Conservation (phyloP, 2,888 invertebrate genomes). For the Eupithecia vulgata region DNA sequence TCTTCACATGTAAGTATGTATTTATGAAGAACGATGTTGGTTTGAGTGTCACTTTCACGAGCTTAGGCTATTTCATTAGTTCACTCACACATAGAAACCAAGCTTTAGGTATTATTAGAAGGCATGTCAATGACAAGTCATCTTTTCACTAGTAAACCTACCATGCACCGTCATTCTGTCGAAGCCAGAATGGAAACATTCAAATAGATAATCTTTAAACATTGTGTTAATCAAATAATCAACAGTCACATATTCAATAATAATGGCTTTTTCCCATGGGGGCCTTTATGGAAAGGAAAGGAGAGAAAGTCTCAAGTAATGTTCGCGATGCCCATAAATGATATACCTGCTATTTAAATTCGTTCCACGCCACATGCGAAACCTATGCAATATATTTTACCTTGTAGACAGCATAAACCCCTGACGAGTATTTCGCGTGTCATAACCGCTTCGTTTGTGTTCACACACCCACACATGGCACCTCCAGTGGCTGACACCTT, state of each 20-base stretch:
- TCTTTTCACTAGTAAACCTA: not conserved
- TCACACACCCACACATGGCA: not conserved
- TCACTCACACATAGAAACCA: not conserved
- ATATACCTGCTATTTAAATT: not conserved
- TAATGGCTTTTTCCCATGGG: not conserved
- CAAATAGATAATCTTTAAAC: not conserved
- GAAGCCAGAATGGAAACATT: not conserved
- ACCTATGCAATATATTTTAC: not conserved
- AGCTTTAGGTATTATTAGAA: not conserved
- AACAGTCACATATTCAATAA: not conserved
- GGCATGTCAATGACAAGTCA: not conserved
- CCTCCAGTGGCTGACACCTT: constrained; percentile 4
- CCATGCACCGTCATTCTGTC: not conserved
- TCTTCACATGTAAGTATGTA: not conserved
- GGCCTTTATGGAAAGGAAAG: too few relatives aligned
- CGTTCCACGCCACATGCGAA: not conserved
- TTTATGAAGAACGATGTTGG: not conserved
- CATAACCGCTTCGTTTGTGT: not conserved
- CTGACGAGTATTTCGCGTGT: constrained; percentile 13
- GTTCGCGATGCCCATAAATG: not conserved
- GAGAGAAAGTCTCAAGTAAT: not conserved
- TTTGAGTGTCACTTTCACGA: not conserved
- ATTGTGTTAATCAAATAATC: not conserved
- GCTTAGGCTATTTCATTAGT: not conserved
- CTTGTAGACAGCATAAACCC: not conserved